Percentiles rank a stretch among this genome's conserved stretches.
Conservation (phyloP, 2,113 vertebrate species). For the Oxygymnocypris stewartii region DNA sequence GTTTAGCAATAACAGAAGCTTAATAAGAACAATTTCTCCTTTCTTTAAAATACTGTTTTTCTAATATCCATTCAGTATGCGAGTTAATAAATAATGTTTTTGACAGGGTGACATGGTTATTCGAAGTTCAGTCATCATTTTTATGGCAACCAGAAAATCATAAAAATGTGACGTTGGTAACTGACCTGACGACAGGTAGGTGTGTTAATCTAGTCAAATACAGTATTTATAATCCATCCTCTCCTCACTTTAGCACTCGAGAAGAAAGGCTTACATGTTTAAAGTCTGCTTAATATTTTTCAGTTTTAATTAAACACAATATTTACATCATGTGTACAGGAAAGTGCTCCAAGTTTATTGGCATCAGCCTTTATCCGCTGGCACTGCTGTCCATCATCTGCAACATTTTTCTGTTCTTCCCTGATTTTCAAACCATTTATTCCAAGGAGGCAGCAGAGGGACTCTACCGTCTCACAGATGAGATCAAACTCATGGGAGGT, state of each 20-base stretch:
- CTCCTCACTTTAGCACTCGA: not conserved
- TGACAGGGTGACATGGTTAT: not conserved
- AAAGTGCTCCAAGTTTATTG: constrained; percentile 69
- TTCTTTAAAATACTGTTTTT: not conserved
- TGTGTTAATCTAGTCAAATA: not conserved
- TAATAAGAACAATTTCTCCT: not conserved
- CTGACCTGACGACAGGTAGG: not conserved
- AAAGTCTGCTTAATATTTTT: not conserved
- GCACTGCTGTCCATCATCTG: constrained; percentile 65
- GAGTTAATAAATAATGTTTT: too few species aligned
- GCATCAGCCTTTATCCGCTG: constrained; percentile 65
- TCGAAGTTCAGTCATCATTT: not conserved
- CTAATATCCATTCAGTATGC: not conserved
- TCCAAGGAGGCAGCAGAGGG: not conserved
- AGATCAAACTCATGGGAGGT: constrained; percentile 73
- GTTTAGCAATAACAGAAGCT: not conserved
- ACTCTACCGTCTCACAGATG: constrained; percentile 52
- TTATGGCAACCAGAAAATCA: not conserved
- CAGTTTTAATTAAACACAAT: not conserved
- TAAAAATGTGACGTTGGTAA: not conserved
- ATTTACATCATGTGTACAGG: constrained; percentile 69
- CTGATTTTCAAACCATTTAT: constrained; percentile 53
- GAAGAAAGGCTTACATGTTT: not conserved
- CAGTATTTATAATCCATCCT: constrained; percentile 14
- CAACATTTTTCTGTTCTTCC: constrained; percentile 76